phyloP scores from a whole-genome alignment of 2,888 invertebrate species.

The Diadegma fenestrale region DNA sequence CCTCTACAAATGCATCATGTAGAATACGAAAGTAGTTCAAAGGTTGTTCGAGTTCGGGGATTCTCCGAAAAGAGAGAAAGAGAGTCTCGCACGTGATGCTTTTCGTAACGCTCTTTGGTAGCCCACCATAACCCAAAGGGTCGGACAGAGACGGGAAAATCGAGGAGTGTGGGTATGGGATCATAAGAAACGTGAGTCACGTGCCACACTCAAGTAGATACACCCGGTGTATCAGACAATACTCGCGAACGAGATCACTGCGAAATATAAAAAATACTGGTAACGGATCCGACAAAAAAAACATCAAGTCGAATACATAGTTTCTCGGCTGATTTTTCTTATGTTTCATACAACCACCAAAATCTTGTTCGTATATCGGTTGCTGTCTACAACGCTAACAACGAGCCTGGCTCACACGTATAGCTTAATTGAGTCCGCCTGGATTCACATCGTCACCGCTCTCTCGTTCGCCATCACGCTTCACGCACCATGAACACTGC shows the following conservation, averaged over 20 bases:
- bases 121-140: slow-evolving; percentile 30
- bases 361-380: slow-evolving; percentile 17
- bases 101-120: slow-evolving; percentile 33
- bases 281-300: slow-evolving; percentile 30
- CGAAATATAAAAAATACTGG: not conserved
- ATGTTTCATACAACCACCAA: not conserved
- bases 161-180: slow-evolving; percentile 22
- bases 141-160: not conserved
- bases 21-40: slow-evolving; percentile 35
- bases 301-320: slow-evolving; percentile 17
- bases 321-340: not conserved
- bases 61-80: slow-evolving; percentile 5
- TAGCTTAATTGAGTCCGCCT: slow-evolving; percentile 63
- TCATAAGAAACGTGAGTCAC: slow-evolving; percentile 56
- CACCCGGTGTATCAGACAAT: slow-evolving; percentile 35
- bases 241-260: slow-evolving; percentile 19
- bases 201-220: slow-evolving; percentile 42
- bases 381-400: slow-evolving; percentile 26
- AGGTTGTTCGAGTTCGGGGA: slow-evolving; percentile 28
- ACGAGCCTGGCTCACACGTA: slow-evolving; percentile 39
- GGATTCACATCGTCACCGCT: slow-evolving; percentile 59
- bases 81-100: slow-evolving; percentile 49
- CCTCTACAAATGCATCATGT: slow-evolving; percentile 24
- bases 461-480: slow-evolving; percentile 51
- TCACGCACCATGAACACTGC: slow-evolving; percentile 44